Evolutionary conservation across 2,797 vertebrate species (phyloP).

Genomic region (Kryptolebias ocellatus): DNA sequence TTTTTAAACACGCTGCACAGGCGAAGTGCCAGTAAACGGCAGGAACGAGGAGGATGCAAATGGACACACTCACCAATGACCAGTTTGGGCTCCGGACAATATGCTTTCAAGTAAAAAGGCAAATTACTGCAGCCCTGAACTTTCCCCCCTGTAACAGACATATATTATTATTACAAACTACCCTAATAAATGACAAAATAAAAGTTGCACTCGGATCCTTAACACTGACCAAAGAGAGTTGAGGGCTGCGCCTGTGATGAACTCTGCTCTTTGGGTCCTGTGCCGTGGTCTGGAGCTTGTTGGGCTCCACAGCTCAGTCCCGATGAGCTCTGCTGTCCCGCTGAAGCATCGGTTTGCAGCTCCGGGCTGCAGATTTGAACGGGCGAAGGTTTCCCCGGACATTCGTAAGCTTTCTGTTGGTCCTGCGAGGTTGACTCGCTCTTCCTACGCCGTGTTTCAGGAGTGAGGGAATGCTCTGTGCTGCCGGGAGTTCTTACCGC

Average conservation of each 20-base stretch:
- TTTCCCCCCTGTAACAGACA: slow-evolving; percentile 34
- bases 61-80: slow-evolving; percentile 63
- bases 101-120: slow-evolving; percentile 41
- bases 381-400: neutral
- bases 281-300: no score
- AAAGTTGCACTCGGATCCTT: neutral
- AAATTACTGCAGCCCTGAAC: slow-evolving; percentile 37
- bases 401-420: neutral
- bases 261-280: neutral
- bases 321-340: slow-evolving; percentile 11
- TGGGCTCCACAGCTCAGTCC: neutral
- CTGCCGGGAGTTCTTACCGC: neutral
- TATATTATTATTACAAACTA: neutral
- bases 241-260: neutral
- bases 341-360: neutral
- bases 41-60: neutral
- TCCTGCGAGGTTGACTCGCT: neutral
- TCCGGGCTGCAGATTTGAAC: neutral
- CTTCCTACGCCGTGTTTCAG: neutral
- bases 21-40: no score
- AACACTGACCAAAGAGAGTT: slow-evolving; percentile 9
- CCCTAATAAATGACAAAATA: neutral
- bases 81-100: neutral
- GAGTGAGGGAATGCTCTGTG: neutral
- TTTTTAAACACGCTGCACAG: neutral